phyloP scores from a whole-genome alignment of 2,113 vertebrate species.

The Hystrix brachyura region DNA sequence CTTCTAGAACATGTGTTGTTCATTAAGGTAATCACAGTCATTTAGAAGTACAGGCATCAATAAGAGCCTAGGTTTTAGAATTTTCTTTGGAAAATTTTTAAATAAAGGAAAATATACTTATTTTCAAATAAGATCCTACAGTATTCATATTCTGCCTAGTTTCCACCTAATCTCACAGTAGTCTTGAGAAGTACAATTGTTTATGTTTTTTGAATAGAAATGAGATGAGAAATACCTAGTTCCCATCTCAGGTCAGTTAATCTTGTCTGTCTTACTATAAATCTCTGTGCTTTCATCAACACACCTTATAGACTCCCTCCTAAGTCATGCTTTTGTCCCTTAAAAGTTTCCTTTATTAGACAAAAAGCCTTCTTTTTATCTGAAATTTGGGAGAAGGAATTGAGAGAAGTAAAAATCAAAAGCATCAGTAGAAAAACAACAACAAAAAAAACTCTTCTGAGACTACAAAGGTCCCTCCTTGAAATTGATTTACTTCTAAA shows the following conservation, averaged over 20 bases:
- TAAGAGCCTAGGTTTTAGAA: neutral
- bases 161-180: neutral
- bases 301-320: neutral
- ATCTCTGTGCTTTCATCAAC: neutral
- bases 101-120: constrained; percentile 5
- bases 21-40: neutral
- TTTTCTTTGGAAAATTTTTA: constrained; percentile 24
- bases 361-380: neutral
- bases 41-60: neutral
- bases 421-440: neutral
- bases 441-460: neutral
- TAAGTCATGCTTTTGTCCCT: neutral
- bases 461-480: neutral
- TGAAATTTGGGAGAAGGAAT: neutral
- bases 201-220: neutral
- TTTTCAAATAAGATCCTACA: neutral
- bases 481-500: constrained; percentile 16
- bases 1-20: neutral
- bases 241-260: neutral
- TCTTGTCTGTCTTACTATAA: neutral
- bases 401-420: neutral
- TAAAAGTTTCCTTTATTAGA: neutral
- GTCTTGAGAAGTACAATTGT: neutral
- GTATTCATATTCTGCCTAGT: neutral
- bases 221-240: neutral